Conservation (phyloP, 2,888 invertebrate species). For the Melolontha melolontha region DNA sequence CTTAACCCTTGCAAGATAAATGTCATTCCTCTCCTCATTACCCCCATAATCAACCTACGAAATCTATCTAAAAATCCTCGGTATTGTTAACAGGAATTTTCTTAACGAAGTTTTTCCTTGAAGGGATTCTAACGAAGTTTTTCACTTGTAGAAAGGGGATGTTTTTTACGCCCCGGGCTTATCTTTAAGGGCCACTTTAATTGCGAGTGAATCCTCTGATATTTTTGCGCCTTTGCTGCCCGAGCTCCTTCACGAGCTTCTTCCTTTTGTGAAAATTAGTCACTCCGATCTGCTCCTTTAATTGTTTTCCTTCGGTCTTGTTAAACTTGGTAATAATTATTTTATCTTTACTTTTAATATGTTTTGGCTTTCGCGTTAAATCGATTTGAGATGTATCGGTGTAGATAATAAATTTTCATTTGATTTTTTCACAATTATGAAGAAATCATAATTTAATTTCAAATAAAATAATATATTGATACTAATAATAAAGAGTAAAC, state of each 20-base stretch:
- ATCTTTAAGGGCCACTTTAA: constrained; percentile 66
- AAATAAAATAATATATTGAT: no score
- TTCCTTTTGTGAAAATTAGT: constrained; percentile 31
- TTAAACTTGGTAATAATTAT: constrained; percentile 30
- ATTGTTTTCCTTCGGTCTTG: constrained; percentile 34
- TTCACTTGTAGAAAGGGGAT: constrained; percentile 61
- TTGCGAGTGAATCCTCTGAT: constrained; percentile 61
- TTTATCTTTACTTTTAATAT: constrained; percentile 21
- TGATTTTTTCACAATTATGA: no score
- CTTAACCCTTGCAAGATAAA: constrained; percentile 65
- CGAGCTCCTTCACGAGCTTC: constrained; percentile 51
- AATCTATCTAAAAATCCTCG: constrained; percentile 61
- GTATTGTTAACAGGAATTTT: constrained; percentile 59
- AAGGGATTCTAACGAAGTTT: constrained; percentile 63
- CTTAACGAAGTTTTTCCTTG: constrained; percentile 62
- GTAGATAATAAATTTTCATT: not conserved
- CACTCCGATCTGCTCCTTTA: constrained; percentile 24
- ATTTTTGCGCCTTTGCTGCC: constrained; percentile 54
- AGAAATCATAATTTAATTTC: no score
- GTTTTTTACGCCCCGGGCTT: constrained; percentile 65
- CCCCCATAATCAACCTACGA: constrained; percentile 59
- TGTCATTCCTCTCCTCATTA: constrained; percentile 64
- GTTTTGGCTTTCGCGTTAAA: not conserved
- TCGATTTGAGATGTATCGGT: not conserved
- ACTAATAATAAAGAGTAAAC: no score